Evolutionary conservation across 2,888 invertebrate species (phyloP), one percentile per base, ranked within the genome.

Genomic region (Neuroscelio doddi): DNA sequence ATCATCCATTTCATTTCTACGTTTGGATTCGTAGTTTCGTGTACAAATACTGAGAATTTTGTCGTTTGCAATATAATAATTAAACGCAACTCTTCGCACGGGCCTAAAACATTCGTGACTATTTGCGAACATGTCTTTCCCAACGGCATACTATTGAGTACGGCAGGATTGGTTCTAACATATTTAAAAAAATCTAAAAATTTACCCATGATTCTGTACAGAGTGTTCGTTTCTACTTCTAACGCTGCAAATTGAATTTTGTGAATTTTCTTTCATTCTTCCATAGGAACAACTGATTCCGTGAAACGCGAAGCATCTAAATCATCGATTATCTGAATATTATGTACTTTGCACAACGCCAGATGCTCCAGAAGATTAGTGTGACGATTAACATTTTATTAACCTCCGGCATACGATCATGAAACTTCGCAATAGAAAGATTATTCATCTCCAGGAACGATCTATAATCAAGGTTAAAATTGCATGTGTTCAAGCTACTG

Each of bases 31-130:
- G 32, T 32, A 3, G 32, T 5, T 12, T 32, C 32, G 12, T 32
- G n/a, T 5, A n/a, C 9, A 8, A 10, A 32, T 3, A 39, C 47
- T 14, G 67, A 52, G 44, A 63, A 63, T 36, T 50, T 46, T 4
- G 26, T 41, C 15, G 9, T 2, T 5, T n/a, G 32, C 3, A 32
- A 3, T 10, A 32, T n/a, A 3, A 10, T 32, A 2, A 2, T 2
- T 3, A n/a, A 5, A 8, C 45, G 42, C 16, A 47, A 29, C 4
- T 27, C 21, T 41, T 56, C 53, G n/a, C 32, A 21, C 9, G 27
- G 24, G 30, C 21, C 41, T 14, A 66, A 16, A 24, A 63, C 58
- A 21, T 58, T 66, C n/a, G 41, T 26, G 17, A 66, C 38, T 3
- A 63, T 29, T 8, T 17, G 38, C 1, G 64, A 47, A 9, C 32